phyloP scores from a whole-genome alignment of 2,888 invertebrate species.

The Tridacna crocea region DNA sequence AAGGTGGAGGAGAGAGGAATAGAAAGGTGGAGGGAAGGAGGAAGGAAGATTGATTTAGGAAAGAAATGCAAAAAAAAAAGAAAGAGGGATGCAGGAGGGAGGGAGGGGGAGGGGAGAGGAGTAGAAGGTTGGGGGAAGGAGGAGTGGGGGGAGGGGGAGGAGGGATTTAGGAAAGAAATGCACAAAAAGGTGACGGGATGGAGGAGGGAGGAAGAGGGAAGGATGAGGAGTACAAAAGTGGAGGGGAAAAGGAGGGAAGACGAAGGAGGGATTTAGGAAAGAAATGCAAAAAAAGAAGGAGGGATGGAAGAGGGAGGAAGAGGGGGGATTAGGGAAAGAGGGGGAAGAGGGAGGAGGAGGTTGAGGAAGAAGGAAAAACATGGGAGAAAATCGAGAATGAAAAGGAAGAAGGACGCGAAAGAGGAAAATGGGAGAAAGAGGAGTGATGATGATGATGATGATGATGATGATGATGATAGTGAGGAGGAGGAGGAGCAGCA shows the following conservation, averaged over 20 bases:
- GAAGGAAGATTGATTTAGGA: background rate
- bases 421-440: background rate
- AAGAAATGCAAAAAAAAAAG: background rate
- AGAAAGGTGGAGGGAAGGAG: no score
- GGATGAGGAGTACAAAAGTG: no score
- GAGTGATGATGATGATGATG: no score
- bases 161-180: no score
- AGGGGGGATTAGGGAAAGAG: background rate
- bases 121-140: no score
- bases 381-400: background rate
- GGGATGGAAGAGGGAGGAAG: background rate
- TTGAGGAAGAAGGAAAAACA: background rate
- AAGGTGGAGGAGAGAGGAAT: background rate
- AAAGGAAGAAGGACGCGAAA: background rate
- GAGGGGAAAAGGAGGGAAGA: background rate
- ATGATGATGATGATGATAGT: background rate
- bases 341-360: background rate
- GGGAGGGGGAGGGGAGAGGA: no score
- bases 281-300: background rate
- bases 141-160: no score
- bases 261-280: background rate
- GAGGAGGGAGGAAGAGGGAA: background rate
- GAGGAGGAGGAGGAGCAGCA: background rate
- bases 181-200: no score
- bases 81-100: background rate